Conservation (phyloP, 2,113 vertebrate genomes). For the Pedetes capensis region DNA sequence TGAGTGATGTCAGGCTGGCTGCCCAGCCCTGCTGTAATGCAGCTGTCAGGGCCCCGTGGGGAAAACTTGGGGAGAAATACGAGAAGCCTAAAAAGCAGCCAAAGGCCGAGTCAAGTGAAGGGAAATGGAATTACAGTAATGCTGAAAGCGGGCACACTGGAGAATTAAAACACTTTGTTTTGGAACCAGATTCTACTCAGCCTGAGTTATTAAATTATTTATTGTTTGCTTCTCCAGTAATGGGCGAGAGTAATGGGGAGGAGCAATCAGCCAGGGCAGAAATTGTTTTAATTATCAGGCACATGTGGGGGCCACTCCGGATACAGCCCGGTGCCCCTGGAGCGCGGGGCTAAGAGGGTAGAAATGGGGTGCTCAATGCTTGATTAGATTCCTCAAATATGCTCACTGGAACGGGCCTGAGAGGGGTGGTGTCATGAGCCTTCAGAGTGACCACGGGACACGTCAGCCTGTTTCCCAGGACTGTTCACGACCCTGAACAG, state of each 20-base stretch:
- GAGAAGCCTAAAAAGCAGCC: conserved; percentile 66
- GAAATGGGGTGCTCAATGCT: neutral
- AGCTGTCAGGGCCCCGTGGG: conserved; percentile 58
- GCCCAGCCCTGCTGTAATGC: neutral
- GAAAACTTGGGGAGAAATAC: conserved; percentile 57
- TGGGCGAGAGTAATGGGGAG: conserved; percentile 57
- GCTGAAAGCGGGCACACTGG: neutral
- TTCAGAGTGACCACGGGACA: neutral
- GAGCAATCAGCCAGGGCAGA: conserved; percentile 46
- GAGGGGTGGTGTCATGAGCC: neutral
- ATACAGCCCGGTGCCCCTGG: neutral
- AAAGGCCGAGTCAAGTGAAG: conserved; percentile 52
- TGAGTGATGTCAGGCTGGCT: neutral
- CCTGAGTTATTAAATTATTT: conserved; percentile 74
- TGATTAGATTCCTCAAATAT: neutral
- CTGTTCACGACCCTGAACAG: neutral
- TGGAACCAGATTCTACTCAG: conserved; percentile 54
- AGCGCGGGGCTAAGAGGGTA: neutral
- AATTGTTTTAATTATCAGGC: conserved; percentile 68
- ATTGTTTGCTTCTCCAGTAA: conserved; percentile 72
- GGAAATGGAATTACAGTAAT: conserved; percentile 64
- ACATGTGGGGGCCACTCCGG: conserved; percentile 34
- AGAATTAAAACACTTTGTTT: conserved; percentile 53
- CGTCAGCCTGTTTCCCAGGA: neutral
- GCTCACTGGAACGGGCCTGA: neutral